Evolutionary conservation across 1,140 invertebrate genomes (phyloP).

Genomic region (Cyrtorhinus lividipennis): DNA sequence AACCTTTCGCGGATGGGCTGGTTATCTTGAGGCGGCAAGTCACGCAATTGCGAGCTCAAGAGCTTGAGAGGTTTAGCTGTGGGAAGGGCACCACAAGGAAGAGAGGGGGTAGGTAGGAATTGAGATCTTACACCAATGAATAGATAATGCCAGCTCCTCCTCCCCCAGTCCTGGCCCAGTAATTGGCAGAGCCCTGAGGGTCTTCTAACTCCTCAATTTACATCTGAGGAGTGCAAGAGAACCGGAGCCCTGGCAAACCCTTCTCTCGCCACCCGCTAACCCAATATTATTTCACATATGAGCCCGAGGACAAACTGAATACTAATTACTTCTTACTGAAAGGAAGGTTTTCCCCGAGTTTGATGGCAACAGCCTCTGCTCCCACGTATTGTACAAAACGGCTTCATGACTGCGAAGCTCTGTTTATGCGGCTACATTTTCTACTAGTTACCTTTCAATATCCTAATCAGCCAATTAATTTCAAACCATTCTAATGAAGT

Average conservation of each 20-base stretch:
- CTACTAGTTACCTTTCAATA: no score
- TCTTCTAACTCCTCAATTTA: constrained; percentile 6
- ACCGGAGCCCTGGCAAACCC: not conserved
- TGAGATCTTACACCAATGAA: constrained; percentile 16
- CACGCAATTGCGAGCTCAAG: not conserved
- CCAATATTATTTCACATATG: constrained; percentile 7
- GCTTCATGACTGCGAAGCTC: no score
- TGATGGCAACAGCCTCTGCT: no score
- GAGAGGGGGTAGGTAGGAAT: not conserved
- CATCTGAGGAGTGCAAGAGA: not conserved
- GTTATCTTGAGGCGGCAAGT: not conserved
- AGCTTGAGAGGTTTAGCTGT: no score
- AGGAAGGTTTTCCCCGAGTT: no score
- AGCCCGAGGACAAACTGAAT: not conserved
- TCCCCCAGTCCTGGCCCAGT: not conserved
- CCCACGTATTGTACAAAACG: no score
- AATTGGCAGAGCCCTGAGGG: constrained; percentile 3
- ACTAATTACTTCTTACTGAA: not conserved
- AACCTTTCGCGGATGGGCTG: no score
- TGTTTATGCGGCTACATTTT: no score
- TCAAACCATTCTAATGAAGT: no score
- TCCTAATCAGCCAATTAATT: no score
- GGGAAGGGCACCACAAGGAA: not conserved
- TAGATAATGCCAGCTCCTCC: constrained; percentile 8
- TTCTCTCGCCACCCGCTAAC: not conserved